Evolutionary conservation across 2,888 invertebrate genomes (phyloP), one percentile per base, ranked within the genome.

Genomic region (Patella depressa): DNA sequence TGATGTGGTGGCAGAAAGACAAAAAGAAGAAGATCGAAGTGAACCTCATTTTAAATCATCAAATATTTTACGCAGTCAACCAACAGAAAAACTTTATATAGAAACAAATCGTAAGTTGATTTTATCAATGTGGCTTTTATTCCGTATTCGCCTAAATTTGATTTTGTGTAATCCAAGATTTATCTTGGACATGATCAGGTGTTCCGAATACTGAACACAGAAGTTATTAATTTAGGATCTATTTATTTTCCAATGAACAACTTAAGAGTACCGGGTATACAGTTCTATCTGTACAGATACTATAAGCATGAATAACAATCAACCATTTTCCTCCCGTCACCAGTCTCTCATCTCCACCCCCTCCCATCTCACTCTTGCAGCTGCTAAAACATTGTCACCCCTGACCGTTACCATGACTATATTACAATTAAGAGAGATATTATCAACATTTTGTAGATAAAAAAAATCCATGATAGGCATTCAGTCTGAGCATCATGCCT

Each of bases 51-150:
- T 83, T 57, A 82, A 83, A n/a, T 83, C 84, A 24, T 80, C 84
- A 9, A 81, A 79, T 19, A 80, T 85, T 11, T 77, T 88, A 3
- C 80, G 82, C 45, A 87, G 87, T 81, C 88, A 88, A 74, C 87
- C 88, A n/a, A 82, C 85, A 34, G 87, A 86, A 57, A 88, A 88
- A 76, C 83, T 89, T 65, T 89, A 86, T 76, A 85, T 89, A 70
- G 89, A 89, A 82, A 89, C 87, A 12, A 86, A 85, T 75, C 80
- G 88, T 88, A 78, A 82, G 86, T 85, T 29, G 29, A 53, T 19
- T 17, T 74, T 3, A 19, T 34, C 7, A 3, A 11, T 15, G n/a
- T 54, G 53, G 15, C 55, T 34, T 70, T 71, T 53, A 12, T 11
- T 19, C 12, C 12, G 15, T 45, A 54, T n/a, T 15, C n/a, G 7